Evolutionary conservation across 1,140 invertebrate genomes (phyloP), one percentile per base, ranked within the genome.

Genomic region (Nylanderia fulva): DNA sequence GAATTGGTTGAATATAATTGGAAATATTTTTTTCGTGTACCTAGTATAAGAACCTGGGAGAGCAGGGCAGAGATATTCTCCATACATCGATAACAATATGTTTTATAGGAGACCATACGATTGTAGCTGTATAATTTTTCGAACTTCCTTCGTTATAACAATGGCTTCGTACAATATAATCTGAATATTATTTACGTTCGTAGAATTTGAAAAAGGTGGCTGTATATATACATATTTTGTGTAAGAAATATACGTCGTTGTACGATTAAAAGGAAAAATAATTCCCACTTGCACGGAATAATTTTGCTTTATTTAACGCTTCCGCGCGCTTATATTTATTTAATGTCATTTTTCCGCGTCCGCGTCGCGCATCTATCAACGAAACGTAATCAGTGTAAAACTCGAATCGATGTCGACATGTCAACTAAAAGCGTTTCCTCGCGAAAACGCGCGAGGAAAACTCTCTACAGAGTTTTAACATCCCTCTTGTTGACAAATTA

Each of bases 401-500:
- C n/a, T n/a, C 39, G 21, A 48, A 64, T 48, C 27, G 60, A 9
- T 21, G 45, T 71, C 36, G 48, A 45, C 45, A 4, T 54, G 52
- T 54, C 21, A n/a, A 42, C 45, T n/a, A 39, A n/a, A n/a, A n/a
- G 27, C 24, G n/a, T n/a, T n/a, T n/a, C n/a, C n/a, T n/a, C n/a
- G n/a, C 58, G 5, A 18, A 24, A 74, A 18, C 45, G 15, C 45
- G 15, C 45, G 45, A 48, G 15, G 15, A 15, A 18, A 63, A 42
- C n/a, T 18, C n/a, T 18, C 9, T 13, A 21, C 24, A 39, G 36
- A 8, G 36, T 42, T 48, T 48, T 63, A 42, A 15, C 58, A 21
- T 63, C 74, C 18, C n/a, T 76, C 74, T 45, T 9, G 24, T 64
- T 45, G 58, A 63, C 58, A 63, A 76, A 63, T 76, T 66, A 66